These are phyloP conservation scores for Callorhinus ursinus DNA, from an alignment of 2,113 vertebrate genomes.

Conservation along the genomic window DNA sequence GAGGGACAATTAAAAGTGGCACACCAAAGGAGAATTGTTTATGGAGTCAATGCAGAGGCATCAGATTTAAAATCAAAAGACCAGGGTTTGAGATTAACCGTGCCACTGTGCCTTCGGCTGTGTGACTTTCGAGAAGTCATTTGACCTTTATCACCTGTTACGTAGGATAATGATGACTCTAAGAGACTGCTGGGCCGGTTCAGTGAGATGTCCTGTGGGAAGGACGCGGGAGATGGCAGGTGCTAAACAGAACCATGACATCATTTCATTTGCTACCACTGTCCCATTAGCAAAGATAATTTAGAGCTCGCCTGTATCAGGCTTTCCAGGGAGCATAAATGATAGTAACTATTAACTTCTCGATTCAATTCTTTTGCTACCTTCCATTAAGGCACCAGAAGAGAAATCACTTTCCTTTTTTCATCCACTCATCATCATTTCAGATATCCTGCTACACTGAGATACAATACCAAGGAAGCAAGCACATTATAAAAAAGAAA, in stretches of 20 bases:
- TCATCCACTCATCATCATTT: conserved; percentile 49
- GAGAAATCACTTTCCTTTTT: conserved; percentile 53
- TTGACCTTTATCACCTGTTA: neutral
- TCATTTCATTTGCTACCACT: conserved; percentile 23
- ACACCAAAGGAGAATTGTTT: neutral
- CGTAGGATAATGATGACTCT: neutral
- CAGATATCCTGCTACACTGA: neutral
- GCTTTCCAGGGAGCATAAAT: conserved; percentile 34
- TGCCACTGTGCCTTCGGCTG: accelerated
- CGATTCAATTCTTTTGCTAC: conserved; percentile 39
- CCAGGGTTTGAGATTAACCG: neutral
- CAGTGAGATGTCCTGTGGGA: neutral
- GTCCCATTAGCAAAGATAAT: conserved; percentile 65
- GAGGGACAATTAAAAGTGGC: neutral
- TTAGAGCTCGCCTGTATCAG: neutral
- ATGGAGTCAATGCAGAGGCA: neutral
- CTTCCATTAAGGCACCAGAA: conserved; percentile 52
- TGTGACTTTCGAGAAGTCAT: neutral
- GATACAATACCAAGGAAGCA: neutral
- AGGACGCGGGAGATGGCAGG: conserved; percentile 2
- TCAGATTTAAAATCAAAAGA: neutral
- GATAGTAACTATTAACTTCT: conserved; percentile 50
- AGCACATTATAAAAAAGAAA: neutral
- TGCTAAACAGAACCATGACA: neutral
- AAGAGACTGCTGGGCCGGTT: neutral